Evolutionary conservation across 2,797 vertebrate species (phyloP).

Genomic region (Sebastes alutus): DNA sequence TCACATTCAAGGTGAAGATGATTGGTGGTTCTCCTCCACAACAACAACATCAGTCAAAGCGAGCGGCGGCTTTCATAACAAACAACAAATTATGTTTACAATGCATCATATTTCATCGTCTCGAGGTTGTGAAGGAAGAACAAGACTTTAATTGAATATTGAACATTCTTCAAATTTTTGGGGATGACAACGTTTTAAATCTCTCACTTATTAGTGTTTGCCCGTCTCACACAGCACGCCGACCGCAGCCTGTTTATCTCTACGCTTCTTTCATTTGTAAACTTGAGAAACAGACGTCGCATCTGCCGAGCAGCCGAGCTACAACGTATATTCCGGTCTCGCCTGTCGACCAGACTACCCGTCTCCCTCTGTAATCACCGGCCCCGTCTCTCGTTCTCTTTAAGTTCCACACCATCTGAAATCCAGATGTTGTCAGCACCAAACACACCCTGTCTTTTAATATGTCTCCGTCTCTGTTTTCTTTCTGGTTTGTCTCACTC

Average conservation of each 20-base stretch:
- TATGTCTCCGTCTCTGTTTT: neutral
- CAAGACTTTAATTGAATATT: constrained; percentile 53
- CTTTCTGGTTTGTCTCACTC: constrained; percentile 3
- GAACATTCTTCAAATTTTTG: constrained; percentile 17
- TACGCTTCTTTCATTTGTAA: neutral
- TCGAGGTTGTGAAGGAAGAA: constrained; percentile 15
- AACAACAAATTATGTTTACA: constrained; percentile 56
- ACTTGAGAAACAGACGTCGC: neutral
- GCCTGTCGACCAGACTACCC: neutral
- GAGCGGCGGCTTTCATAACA: constrained; percentile 43
- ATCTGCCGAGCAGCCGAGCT: neutral
- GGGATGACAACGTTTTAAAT: constrained; percentile 37
- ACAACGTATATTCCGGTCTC: neutral
- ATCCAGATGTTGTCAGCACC: neutral
- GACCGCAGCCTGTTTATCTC: neutral
- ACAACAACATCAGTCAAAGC: constrained; percentile 56
- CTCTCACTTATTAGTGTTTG: constrained; percentile 33
- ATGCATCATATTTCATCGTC: constrained; percentile 48
- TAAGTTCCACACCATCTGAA: neutral
- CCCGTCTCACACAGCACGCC: neutral
- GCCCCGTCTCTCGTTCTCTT: neutral
- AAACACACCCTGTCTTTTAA: neutral
- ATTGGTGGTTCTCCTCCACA: constrained; percentile 58
- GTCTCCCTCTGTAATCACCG: neutral
- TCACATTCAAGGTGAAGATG: constrained; percentile 54